phyloP scores from a whole-genome alignment of 2,797 vertebrate species.

The Notolabrus celidotus region DNA sequence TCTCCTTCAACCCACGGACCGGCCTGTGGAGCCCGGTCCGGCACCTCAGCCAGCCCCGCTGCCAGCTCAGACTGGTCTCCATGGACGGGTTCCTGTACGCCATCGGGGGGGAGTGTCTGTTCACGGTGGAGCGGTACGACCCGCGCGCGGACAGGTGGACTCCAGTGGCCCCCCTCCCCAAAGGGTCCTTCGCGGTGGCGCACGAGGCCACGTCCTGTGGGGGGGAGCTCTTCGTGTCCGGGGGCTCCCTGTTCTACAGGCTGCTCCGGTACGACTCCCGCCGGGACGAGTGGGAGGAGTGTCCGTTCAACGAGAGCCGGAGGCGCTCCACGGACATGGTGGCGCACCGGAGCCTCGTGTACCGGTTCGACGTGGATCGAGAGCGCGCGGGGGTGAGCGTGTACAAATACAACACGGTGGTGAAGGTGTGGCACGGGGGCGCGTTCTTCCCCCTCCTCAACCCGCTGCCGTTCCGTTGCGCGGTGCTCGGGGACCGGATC shows the following conservation, averaged over 20 bases:
- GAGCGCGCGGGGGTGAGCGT: slow-evolving; percentile 84
- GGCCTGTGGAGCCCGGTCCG: slow-evolving; percentile 87
- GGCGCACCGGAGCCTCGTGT: slow-evolving; percentile 89
- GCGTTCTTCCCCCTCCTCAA: slow-evolving; percentile 79
- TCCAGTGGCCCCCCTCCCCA: slow-evolving; percentile 89
- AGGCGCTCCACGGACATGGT: slow-evolving; percentile 92
- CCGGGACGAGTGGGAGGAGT: slow-evolving; percentile 94
- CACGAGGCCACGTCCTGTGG: slow-evolving; percentile 91
- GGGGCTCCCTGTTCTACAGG: slow-evolving; percentile 94
- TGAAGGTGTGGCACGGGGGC: slow-evolving; percentile 90
- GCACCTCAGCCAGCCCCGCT: slow-evolving; percentile 89
- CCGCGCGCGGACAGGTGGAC: slow-evolving; percentile 91
- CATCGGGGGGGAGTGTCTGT: slow-evolving; percentile 93
- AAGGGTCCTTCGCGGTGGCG: slow-evolving; percentile 92
- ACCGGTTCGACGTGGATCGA: slow-evolving; percentile 90
- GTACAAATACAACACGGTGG: slow-evolving; percentile 91
- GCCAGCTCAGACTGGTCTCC: slow-evolving; percentile 90
- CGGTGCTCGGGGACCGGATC: slow-evolving; percentile 87
- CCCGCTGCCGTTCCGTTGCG: slow-evolving; percentile 89
- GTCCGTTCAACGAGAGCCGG: slow-evolving; percentile 92
- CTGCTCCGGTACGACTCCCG: slow-evolving; percentile 92
- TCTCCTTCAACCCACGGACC: slow-evolving; percentile 91
- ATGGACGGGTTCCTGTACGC: slow-evolving; percentile 92
- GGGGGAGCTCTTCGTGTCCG: slow-evolving; percentile 92
- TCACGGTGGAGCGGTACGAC: slow-evolving; percentile 94